Evolutionary conservation across 1,140 invertebrate species (phyloP).

Genomic region (Drosophila sechellia): DNA sequence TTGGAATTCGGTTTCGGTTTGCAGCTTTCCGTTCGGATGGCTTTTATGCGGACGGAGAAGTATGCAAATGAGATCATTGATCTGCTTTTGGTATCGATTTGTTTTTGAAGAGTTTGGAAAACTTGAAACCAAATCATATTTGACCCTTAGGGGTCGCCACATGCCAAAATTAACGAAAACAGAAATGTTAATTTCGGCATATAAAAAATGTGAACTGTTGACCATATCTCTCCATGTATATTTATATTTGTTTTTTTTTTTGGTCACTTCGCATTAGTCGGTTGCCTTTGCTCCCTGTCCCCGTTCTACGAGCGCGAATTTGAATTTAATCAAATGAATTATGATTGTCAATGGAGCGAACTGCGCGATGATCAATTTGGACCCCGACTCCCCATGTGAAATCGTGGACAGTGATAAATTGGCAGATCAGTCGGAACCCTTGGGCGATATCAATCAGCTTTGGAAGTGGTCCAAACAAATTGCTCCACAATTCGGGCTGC

Average conservation of each 20-base stretch:
- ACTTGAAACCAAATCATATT: conserved; percentile 78
- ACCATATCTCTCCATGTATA: conserved; percentile 43
- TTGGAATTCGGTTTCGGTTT: conserved; percentile 23
- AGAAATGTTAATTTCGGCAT: conserved; percentile 74
- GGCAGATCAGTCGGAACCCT: conserved; percentile 55
- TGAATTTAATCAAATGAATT: conserved; percentile 83
- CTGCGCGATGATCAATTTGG: conserved; percentile 54
- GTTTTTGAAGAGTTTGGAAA: conserved; percentile 74
- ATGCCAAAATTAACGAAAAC: conserved; percentile 70
- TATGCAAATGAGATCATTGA: conserved; percentile 83
- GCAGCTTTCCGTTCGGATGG: conserved; percentile 27
- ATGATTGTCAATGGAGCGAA: conserved; percentile 71
- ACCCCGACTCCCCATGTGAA: not conserved
- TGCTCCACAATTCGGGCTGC: conserved; percentile 47
- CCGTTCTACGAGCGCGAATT: conserved; percentile 69
- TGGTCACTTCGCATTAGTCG: not conserved
- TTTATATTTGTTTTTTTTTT: conserved; percentile 34
- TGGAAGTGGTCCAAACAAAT: conserved; percentile 58
- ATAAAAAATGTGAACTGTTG: conserved; percentile 64
- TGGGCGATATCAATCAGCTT: conserved; percentile 43
- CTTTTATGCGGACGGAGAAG: conserved; percentile 28
- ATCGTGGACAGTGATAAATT: conserved; percentile 74
- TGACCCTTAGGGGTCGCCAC: conserved; percentile 76
- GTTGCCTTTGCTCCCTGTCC: conserved; percentile 48
- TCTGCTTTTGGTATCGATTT: conserved; percentile 81